Evolutionary conservation across 2,113 vertebrate genomes (phyloP), one percentile per base, ranked within the genome.

Genomic region (Rhinoptilus africanus): DNA sequence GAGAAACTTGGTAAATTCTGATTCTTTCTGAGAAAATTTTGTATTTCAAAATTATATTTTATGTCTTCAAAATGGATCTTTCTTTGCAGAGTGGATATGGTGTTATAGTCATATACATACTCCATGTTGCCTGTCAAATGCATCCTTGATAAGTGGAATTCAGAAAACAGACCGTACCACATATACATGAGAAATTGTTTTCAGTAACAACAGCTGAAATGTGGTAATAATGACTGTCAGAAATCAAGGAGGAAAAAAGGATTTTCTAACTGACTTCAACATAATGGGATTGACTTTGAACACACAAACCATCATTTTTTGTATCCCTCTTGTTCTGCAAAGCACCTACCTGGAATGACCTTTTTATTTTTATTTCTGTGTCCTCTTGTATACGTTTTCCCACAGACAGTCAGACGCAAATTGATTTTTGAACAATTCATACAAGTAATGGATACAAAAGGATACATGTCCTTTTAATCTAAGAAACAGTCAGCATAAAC

Each of bases 171-270:
- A 56, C 27, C 14, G 39, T 28, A 45, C 14, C 14, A 39, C 12
- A 39, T n/a, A 26, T 14, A 26, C 9, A 12, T 5, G 8, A 71
- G 17, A 12, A 72, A 63, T 35, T 57, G 4, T 50, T 91, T 79
- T 67, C 56, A 32, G 27, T 21, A 82, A 26, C 6, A 47, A 6
- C 14, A 86, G 15, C 4, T 24, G 7, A 48, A 67, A 79, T 1
- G 1, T 5, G 5, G 24, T 60, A 56, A 4, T 10, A 78, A 51
- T 57, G 20, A 24, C 6, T 41, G 37, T 8, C 4, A 6, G 16
- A 39, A 78, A 77, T 47, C 8, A 28, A 28, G 20, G 9, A 5
- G 19, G 2, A 2, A 2, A 2, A 10, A 28, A 41, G 6, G 3
- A n/a, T 71, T 75, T 85, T 67, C 47, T 16, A 43, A 16, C 17